Base-by-base conservation (phyloP, 2,888 invertebrate genomes). In the Nysson spinosus region DNA sequence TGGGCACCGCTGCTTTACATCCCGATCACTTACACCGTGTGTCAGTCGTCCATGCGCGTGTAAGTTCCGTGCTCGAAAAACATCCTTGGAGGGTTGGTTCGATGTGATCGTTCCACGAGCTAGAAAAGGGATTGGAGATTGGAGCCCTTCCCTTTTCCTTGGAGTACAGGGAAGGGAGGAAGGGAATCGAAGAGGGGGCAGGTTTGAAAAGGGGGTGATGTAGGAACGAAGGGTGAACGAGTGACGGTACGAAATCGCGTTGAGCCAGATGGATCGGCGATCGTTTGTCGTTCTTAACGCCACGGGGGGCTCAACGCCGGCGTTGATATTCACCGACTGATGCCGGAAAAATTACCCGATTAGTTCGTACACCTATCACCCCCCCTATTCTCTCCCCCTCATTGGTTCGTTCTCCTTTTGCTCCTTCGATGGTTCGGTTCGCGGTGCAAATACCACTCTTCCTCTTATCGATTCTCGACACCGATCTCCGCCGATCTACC, bases 261-360 rank as follows among this genome's bases (percentile, higher is more conserved):
- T 85, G 86, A 86, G 86, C 86, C 83, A 86, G 86, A 87, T 85
- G 83, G 84, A 86, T 86, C 81, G 86, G 75, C 80, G 82, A 86
- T 85, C 86, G 85, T 86, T 87, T 86, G 83, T 87, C 86, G 86
- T 86, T 84, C 86, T 86, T 85, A 86, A 83, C 81, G 83, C 83
- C 79, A 57, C 56, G 55, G 76, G 73, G 81, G 78, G 76, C 78
- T 83, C 79, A 79, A 79, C 75, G 75, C 63, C 69, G 64, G 77
- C 79, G 83, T 86, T 86, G 85, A 86, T 86, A 87, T 87, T 86
- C 86, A 86, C 84, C 83, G 82, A 86, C 85, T 87, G 86, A 87
- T 86, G 86, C 81, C 66, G 78, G 82, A 87, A 86, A 86, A 86
- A 87, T 87, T 83, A 81, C 85, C 80, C 86, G 86, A 86, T 86